Percentiles rank a stretch among this genome's conserved stretches.
phyloP scores from a whole-genome alignment of 1,140 invertebrate genomes.

The Drosophila kepulauana region DNA sequence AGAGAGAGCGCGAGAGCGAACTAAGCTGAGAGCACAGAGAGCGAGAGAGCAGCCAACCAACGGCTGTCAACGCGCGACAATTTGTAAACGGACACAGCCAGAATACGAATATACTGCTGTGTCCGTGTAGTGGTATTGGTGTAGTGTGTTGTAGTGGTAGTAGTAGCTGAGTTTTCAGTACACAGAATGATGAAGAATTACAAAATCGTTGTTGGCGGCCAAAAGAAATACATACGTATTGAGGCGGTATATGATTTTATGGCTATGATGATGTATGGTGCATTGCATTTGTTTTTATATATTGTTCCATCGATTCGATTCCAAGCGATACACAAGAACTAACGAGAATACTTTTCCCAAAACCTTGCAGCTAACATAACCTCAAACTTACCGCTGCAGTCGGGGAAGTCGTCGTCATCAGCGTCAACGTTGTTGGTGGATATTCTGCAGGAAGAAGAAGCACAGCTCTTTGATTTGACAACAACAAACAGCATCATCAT shows the following conservation, averaged over 20 bases:
- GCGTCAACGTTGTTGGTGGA: slow-evolving; percentile 70
- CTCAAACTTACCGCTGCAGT: slow-evolving; percentile 80
- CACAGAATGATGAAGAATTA: slow-evolving; percentile 68
- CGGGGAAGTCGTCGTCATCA: slow-evolving; percentile 74
- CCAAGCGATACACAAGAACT: slow-evolving; percentile 35
- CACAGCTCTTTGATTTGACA: slow-evolving; percentile 43
- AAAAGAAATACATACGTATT: slow-evolving; percentile 41
- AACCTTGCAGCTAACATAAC: slow-evolving; percentile 83
- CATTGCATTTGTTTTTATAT: slow-evolving; percentile 7
- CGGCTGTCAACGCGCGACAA: slow-evolving; percentile 69
- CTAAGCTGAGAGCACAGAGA: too few species aligned
- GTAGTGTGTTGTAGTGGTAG: slow-evolving; percentile 42
- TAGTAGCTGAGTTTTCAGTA: slow-evolving; percentile 71
- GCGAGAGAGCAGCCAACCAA: slow-evolving; percentile 16
- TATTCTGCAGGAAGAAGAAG: slow-evolving; percentile 58
- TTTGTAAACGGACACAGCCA: slow-evolving; percentile 59
- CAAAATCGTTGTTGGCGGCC: slow-evolving; percentile 57
- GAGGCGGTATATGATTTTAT: slow-evolving; percentile 18
- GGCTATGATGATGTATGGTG: slow-evolving; percentile 24
- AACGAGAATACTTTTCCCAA: slow-evolving; percentile 65
- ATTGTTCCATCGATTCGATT: slow-evolving; percentile 4
- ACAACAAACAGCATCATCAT: slow-evolving; percentile 36
- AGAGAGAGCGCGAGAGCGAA: slow-evolving; percentile 54
- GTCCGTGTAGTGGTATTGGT: slow-evolving; percentile 45
- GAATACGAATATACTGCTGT: slow-evolving; percentile 35